Evolutionary conservation across 2,113 vertebrate species (phyloP), one percentile per base, ranked within the genome.

Genomic region (Nannobrachium achirus): DNA sequence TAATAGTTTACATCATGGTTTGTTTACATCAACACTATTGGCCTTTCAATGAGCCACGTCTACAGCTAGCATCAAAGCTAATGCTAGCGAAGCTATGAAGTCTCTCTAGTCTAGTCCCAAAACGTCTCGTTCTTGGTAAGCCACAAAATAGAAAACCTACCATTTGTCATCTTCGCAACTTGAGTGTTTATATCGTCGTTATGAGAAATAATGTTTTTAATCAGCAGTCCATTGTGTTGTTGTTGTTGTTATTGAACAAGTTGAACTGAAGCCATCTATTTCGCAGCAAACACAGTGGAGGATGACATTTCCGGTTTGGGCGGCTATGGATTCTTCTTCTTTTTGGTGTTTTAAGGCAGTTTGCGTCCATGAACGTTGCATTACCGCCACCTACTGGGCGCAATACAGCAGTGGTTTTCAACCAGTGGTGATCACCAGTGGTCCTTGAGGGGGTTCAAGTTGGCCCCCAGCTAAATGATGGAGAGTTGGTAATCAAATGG

Each of bases 81-180:
- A 38, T n/a, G 38, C 63, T 71, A 82, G 76, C 79, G 58, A 59
- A 8, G n/a, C n/a, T 40, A 15, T 48, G 13, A 68, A 80, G 63
- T 44, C 55, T 64, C 56, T 33, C 25, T 44, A 9, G 45, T 19
- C 56, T 4, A n/a, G n/a, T n/a, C n/a, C n/a, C n/a, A n/a, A n/a
- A 15, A 50, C 45, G 52, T 10, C 20, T 33, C 25, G 25, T n/a
- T 14, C 3, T 7, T 3, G 13, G 45, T 19, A 46, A 15, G 16
- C n/a, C 15, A 10, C 4, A 33, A 42, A 10, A 14, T 38, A 18
- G 15, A 1, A 6, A 13, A 83, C 90, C 45, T 84, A 93, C 92
- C 92, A 71, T 93, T 93, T 64, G 92, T 93, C 92, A 93, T 93
- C 10, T 67, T 91, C 53, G 78, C 84, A 64, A 71, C 25, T 83